A percentile compares a stretch with the other conserved stretches of the same genome.
Conservation (phyloP, 2,888 invertebrate genomes). For the Lithophane socia region DNA sequence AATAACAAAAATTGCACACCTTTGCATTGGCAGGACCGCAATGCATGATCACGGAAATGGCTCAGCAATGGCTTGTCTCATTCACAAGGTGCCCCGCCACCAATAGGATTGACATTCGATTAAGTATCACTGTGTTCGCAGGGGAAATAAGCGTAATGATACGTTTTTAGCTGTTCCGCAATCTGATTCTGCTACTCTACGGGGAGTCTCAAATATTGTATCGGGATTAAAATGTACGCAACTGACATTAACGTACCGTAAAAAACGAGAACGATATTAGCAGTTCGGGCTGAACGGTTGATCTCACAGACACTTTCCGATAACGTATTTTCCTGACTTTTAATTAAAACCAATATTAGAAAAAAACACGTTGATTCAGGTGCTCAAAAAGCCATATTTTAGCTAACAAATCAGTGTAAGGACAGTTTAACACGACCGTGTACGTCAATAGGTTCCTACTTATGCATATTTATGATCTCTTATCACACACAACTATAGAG, state of each 20-base stretch:
- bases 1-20: not conserved
- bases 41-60: slow-evolving; percentile 1
- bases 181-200: slow-evolving; percentile 21
- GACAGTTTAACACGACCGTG: too few species aligned
- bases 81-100: slow-evolving; percentile 9
- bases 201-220: slow-evolving; percentile 13
- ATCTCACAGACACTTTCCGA: not conserved
- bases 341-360: not conserved
- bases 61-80: slow-evolving; percentile 19
- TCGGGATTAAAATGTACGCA: not conserved
- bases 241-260: not conserved
- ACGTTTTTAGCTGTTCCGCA: slow-evolving; percentile 34
- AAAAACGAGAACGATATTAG: not conserved
- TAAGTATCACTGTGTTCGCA: slow-evolving; percentile 49
- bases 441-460: not conserved
- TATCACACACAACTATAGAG: not conserved
- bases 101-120: slow-evolving; percentile 57
- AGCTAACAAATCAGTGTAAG: not conserved
- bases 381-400: not conserved
- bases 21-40: not conserved
- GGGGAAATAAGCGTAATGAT: slow-evolving; percentile 58
- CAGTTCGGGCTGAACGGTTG: not conserved
- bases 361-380: not conserved
- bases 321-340: not conserved
- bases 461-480: not conserved